Conservation (phyloP, 1,140 invertebrate species). For the Oryzaephilus surinamensis region DNA sequence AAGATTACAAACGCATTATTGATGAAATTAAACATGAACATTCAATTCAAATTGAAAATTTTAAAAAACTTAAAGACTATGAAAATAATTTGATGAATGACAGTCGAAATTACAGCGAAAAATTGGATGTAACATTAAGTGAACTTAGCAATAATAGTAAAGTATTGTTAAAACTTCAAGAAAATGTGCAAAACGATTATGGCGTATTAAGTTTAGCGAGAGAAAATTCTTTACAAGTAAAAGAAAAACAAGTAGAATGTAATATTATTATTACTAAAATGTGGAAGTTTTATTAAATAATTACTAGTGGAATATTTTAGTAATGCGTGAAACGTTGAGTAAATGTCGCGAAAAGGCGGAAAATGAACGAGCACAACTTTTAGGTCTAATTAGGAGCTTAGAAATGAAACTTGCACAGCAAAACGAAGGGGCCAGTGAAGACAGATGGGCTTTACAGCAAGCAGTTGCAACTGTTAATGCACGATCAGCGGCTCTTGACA, state of each 20-base stretch:
- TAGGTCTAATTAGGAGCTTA: slow-evolving; percentile 37
- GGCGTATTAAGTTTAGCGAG: slow-evolving; percentile 31
- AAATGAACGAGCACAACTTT: slow-evolving; percentile 37
- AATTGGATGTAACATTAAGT: slow-evolving; percentile 34
- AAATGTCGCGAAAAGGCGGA: slow-evolving; percentile 37
- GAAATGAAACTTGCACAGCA: slow-evolving; percentile 37
- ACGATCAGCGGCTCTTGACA: slow-evolving; percentile 37
- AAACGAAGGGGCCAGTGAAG: slow-evolving; percentile 32
- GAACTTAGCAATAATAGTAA: slow-evolving; percentile 31
- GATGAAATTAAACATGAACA: slow-evolving; percentile 35
- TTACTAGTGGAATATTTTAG: slow-evolving; percentile 21
- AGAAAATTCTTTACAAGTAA: slow-evolving; percentile 33
- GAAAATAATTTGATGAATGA: slow-evolving; percentile 36
- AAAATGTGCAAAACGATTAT: slow-evolving; percentile 29
- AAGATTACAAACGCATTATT: slow-evolving; percentile 33
- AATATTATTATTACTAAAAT: slow-evolving; percentile 11
- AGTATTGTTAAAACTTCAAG: slow-evolving; percentile 30
- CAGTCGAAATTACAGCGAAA: slow-evolving; percentile 36
- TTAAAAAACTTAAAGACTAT: slow-evolving; percentile 35
- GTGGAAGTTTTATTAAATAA: not conserved
- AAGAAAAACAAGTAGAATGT: slow-evolving; percentile 34
- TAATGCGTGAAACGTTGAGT: slow-evolving; percentile 35
- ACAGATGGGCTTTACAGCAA: slow-evolving; percentile 33
- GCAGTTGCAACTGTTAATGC: slow-evolving; percentile 28
- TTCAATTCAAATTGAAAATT: slow-evolving; percentile 34